Percentiles rank a stretch among this genome's conserved stretches.
phyloP scores from a whole-genome alignment of 2,888 invertebrate genomes.

The Matsumyia berberina region DNA sequence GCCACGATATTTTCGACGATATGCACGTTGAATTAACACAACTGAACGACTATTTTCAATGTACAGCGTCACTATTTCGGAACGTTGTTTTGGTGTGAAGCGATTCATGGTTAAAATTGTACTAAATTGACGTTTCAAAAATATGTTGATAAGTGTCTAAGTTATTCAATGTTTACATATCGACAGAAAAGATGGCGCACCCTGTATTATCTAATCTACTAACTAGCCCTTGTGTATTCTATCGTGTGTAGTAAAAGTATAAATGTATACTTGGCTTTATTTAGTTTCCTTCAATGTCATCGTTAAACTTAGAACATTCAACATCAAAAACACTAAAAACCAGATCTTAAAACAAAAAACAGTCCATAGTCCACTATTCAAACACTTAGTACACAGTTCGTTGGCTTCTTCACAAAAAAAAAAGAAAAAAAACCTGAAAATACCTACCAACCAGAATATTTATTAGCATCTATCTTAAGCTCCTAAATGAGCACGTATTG shows the following conservation, averaged over 20 bases:
- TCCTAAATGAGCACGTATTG: conserved; percentile 51
- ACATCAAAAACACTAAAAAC: conserved; percentile 3
- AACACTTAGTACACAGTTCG: conserved; percentile 55
- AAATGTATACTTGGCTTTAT: conserved; percentile 31
- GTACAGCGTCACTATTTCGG: too few species aligned
- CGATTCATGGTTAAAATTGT: too few species aligned
- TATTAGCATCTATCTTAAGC: conserved; percentile 42
- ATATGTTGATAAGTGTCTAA: too few species aligned
- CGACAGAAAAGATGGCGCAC: too few species aligned
- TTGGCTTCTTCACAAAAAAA: conserved; percentile 43
- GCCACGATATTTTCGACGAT: too few species aligned
- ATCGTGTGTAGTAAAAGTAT: conserved; percentile 48
- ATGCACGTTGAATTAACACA: too few species aligned
- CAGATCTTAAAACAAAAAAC: conserved; percentile 6
- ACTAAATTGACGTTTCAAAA: too few species aligned
- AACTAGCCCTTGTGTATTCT: conserved; percentile 57
- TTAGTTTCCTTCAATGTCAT: conserved; percentile 45
- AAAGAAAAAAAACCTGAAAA: conserved; percentile 8
- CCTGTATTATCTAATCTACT: conserved; percentile 26
- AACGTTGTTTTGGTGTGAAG: too few species aligned
- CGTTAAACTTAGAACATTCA: conserved; percentile 23
- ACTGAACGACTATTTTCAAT: too few species aligned
- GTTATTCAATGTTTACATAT: too few species aligned
- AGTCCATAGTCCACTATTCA: conserved; percentile 15
- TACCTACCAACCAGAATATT: conserved; percentile 10